Base-by-base conservation (phyloP, 2,888 invertebrate genomes). In the Phyllotreta striolata region DNA sequence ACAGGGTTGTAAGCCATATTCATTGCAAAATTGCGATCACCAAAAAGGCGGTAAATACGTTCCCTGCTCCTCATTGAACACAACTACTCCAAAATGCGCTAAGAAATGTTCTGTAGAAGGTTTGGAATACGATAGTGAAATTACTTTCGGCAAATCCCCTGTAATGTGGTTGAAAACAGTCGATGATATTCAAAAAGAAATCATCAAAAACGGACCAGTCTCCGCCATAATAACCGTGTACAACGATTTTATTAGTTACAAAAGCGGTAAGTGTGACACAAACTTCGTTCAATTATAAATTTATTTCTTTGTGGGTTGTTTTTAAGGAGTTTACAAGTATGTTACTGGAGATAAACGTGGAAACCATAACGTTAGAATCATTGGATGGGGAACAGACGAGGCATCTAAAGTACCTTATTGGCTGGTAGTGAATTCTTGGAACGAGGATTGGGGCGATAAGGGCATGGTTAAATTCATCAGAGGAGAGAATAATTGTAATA, bases 161-260 rank as follows among this genome's bases (percentile, higher is more conserved):
- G 2, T 6, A 4, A 35, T 8, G 35, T 34, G 1, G 5, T 34
- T 55, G 1, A 40, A 24, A 0, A 87, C 85, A 46, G 81, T 84
- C 1, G 43, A 47, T 9, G 85, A 90, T 66, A 94, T 95, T 69
- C 89, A 86, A 81, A 85, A 85, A 12, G 95, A 95, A 80, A 86
- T 95, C 64, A 87, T 88, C 83, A 86, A 84, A 51, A 89, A 93
- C 78, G 95, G 93, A 6, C 94, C 95, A 1, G 92, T 94, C 0
- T 93, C 93, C 82, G 93, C 86, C 1, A 90, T 91, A 0, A 93
- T 94, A 76, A 89, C 88, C 0, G 93, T 95, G 1, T 95, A 91
- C 74, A 85, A 88, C 34, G 95, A 95, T 82, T 88, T 95, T 77
- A 84, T 91, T 1, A 80, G 83, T 47, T 95, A 95, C 84, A 93